Conservation (phyloP, 2,113 vertebrate genomes). For the Myiagra hebetior region DNA sequence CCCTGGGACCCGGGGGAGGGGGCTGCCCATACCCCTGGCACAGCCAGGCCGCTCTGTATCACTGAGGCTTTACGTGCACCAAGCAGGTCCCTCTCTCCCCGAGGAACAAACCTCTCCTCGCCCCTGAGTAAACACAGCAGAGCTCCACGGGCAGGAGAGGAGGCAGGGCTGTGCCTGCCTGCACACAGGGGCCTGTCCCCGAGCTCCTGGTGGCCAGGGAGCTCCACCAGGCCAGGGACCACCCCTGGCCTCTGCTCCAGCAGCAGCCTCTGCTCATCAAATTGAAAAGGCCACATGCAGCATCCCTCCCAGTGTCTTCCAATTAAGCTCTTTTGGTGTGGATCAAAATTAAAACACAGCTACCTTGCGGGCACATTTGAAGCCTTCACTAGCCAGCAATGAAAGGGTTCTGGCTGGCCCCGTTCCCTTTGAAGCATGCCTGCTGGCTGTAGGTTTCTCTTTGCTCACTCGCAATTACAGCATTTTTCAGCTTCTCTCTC, state of each 20-base stretch:
- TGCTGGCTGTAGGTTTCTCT: constrained; percentile 36
- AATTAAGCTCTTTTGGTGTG: neutral
- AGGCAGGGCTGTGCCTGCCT: neutral
- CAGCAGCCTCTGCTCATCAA: neutral
- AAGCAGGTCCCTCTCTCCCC: rapidly evolving
- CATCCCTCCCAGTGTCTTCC: neutral
- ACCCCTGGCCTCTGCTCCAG: neutral
- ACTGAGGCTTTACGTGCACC: rapidly evolving
- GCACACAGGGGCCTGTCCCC: neutral
- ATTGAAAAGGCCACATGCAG: neutral
- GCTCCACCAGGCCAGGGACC: rapidly evolving
- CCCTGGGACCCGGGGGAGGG: neutral
- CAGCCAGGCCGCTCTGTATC: neutral
- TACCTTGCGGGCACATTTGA: neutral
- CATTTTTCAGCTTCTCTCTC: constrained; percentile 19
- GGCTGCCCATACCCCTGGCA: rapidly evolving
- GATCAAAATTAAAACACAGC: neutral
- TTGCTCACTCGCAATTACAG: constrained; percentile 9
- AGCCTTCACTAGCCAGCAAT: neutral
- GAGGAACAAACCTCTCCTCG: neutral
- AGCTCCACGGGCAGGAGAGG: rapidly evolving
- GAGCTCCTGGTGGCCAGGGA: neutral
- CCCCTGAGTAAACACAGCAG: rapidly evolving
- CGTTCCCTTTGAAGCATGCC: constrained; percentile 18
- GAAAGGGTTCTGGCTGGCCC: neutral